phyloP scores from a whole-genome alignment of 2,888 invertebrate genomes.

The Scelioninae gen. 1 region DNA sequence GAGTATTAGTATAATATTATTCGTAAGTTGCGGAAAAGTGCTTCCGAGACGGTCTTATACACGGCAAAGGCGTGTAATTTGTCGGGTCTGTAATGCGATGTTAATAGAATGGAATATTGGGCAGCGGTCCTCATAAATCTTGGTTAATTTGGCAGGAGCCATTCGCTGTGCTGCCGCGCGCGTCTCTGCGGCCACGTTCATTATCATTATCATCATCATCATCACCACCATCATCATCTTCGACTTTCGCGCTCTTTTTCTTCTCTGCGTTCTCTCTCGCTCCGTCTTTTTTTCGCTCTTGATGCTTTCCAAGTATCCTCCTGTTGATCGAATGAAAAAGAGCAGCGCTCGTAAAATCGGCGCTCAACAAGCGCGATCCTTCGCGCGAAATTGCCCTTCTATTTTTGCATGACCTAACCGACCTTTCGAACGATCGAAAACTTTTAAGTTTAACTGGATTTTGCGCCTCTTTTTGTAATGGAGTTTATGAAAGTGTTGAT shows the following conservation, averaged over 20 bases:
- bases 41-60: too few relatives aligned
- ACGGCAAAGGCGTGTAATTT: too few relatives aligned
- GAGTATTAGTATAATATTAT: too few relatives aligned
- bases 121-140: conserved; percentile 81
- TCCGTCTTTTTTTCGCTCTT: conserved; percentile 39
- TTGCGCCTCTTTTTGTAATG: neutral
- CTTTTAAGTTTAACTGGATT: conserved; percentile 15
- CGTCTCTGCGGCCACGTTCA: conserved; percentile 58
- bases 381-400: conserved; percentile 61
- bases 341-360: conserved; percentile 72
- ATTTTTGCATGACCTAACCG: conserved; percentile 55
- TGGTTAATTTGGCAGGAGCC: conserved; percentile 82
- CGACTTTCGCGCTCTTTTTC: conserved; percentile 42
- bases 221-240: too few relatives aligned
- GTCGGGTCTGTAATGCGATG: too few relatives aligned
- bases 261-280: conserved; percentile 38
- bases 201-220: conserved; percentile 52
- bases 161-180: conserved; percentile 77
- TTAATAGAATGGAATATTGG: conserved; percentile 83
- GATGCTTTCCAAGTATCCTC: conserved; percentile 59
- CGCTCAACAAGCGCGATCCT: conserved; percentile 69
- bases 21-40: too few relatives aligned
- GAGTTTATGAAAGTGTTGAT: neutral
- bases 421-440: conserved; percentile 60
- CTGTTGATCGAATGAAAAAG: conserved; percentile 66